Conservation (phyloP, 1,140 invertebrate genomes). For the Cydia pomonella region DNA sequence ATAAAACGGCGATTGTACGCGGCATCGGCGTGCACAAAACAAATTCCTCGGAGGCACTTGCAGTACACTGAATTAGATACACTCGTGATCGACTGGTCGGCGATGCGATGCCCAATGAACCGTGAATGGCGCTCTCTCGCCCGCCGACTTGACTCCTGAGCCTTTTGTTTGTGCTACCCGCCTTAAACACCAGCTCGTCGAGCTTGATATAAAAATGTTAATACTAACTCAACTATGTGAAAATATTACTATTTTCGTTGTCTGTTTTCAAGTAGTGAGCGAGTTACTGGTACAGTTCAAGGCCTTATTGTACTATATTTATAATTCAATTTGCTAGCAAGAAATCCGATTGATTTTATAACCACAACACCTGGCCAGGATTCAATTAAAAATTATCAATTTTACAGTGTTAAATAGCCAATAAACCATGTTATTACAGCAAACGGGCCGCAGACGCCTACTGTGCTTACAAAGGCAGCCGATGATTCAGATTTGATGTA, state of each 20-base stretch:
- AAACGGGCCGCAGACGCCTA: constrained; percentile 48
- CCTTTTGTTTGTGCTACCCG: constrained; percentile 4
- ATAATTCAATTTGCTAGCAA: constrained; percentile 40
- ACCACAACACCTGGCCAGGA: constrained; percentile 57
- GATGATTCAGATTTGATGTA: constrained; percentile 64
- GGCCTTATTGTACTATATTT: constrained; percentile 5
- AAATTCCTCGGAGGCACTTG: constrained; percentile 72
- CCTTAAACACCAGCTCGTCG: background rate
- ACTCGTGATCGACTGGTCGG: constrained; percentile 67
- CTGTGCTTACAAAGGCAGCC: constrained; percentile 57
- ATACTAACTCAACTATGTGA: background rate
- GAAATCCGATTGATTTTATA: constrained; percentile 59
- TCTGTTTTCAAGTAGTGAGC: background rate
- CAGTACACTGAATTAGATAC: constrained; percentile 72
- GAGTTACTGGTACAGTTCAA: constrained; percentile 6
- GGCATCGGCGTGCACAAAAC: constrained; percentile 69
- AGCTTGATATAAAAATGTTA: background rate
- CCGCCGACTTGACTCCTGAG: background rate
- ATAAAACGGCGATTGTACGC: constrained; percentile 69
- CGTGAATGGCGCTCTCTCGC: constrained; percentile 49
- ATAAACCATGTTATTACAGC: constrained; percentile 58
- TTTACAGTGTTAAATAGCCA: constrained; percentile 62
- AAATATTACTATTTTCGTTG: background rate
- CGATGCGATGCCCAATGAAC: constrained; percentile 58
- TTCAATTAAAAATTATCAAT: constrained; percentile 67